Base-by-base conservation (phyloP, 2,113 vertebrate genomes). In the Crocuta crocuta region DNA sequence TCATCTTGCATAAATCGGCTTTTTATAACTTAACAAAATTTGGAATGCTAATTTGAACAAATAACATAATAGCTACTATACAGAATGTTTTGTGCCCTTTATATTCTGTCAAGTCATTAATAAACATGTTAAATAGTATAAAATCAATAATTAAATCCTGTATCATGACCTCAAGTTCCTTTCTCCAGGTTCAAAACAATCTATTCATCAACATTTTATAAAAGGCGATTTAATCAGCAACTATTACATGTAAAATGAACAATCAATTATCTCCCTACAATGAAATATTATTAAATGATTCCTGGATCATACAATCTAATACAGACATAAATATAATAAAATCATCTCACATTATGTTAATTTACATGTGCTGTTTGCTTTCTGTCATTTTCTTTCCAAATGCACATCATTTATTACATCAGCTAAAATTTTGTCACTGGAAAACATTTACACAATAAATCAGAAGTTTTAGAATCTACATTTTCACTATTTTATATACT, bases 201-300 rank as follows among this genome's bases (percentile, higher is more conserved):
- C 11, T 13, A 93, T 45, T 82, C 55, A 63, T 74, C 9, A 63
- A 15, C 4, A 26, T 0, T 53, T 1, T 50, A 81, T 6, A 17
- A 35, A n/a, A 9, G 91, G 68, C 35, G 73, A 81, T 45, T 93
- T 12, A 31, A 93, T 87, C 4, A 66, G 1, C 5, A 70, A 66
- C 48, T 90, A 73, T 19, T 63, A 58, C 9, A 53, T 9, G 70
- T n/a, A 80, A 96, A 95, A 33, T 80, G 5, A 79, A 79, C 43
- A 61, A 73, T 17, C 26, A 80, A 19, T 15, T 53, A 63, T 48
- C 6, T 6, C 15, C 7, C 2, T 68, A 70, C 6, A 66, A n/a
- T 91, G 17, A 87, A 82, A 84, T 39, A 92, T 43, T 71, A 61
- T 81, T 28, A 92, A 91, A 89, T 68, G 33, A 4, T 84, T 92